Conservation (phyloP, 2,113 vertebrate genomes). For the Felis chaus region DNA sequence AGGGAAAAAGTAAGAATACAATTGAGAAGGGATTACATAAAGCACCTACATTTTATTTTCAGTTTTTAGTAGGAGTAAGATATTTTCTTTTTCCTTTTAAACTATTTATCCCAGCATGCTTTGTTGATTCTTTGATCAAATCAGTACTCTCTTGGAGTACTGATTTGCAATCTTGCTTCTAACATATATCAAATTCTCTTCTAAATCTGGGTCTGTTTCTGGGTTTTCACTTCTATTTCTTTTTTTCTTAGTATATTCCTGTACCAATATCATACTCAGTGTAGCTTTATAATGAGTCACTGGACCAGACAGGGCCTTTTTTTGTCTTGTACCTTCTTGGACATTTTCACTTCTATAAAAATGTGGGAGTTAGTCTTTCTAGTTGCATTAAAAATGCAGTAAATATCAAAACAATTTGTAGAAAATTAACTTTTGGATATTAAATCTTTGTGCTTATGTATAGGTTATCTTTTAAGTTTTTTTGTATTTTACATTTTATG, state of each 20-base stretch:
- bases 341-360: neutral
- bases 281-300: neutral
- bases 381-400: conserved; percentile 4
- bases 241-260: neutral
- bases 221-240: neutral
- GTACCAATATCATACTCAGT: neutral
- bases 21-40: neutral
- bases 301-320: neutral
- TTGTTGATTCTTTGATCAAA: neutral
- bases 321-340: neutral
- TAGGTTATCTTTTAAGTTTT: neutral
- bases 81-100: neutral
- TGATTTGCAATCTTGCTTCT: neutral
- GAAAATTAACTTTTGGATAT: conserved; percentile 17
- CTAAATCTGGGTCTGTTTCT: neutral
- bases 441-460: neutral
- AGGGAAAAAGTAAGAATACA: neutral
- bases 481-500: neutral
- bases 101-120: neutral
- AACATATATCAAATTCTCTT: neutral
- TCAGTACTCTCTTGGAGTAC: neutral
- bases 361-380: neutral
- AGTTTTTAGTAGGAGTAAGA: neutral
- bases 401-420: conserved; percentile 6
- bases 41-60: neutral